Evolutionary conservation across 2,113 vertebrate genomes (phyloP).

Genomic region (Gobiocypris rarus): DNA sequence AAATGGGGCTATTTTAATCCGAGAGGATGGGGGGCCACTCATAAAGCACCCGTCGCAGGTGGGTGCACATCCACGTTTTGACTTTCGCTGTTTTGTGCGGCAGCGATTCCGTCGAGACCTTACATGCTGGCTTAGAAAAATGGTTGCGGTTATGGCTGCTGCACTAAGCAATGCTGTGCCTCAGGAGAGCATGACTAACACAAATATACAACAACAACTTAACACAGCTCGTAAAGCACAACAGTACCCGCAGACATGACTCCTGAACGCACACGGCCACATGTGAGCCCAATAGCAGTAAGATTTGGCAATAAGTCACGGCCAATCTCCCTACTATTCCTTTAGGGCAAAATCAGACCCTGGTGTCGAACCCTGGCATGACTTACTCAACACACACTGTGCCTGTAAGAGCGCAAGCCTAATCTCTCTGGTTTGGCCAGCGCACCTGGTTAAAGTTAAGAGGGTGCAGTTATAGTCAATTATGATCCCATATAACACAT

Average conservation of each 20-base stretch:
- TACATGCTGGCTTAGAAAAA: constrained; percentile 50
- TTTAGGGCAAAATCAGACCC: constrained; percentile 47
- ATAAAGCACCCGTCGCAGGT: constrained; percentile 67
- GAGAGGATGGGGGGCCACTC: constrained; percentile 51
- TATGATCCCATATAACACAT: constrained; percentile 79
- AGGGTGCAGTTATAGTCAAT: constrained; percentile 80
- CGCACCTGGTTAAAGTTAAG: constrained; percentile 81
- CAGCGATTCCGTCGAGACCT: constrained; percentile 49
- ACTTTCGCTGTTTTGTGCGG: constrained; percentile 26
- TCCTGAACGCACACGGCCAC: constrained; percentile 50
- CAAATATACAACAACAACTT: constrained; percentile 57
- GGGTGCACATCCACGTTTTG: constrained; percentile 61
- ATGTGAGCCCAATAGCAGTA: constrained; percentile 49
- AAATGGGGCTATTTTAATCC: constrained; percentile 73
- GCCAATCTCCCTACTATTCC: constrained; percentile 54
- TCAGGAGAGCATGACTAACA: constrained; percentile 56
- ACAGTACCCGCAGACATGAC: constrained; percentile 46
- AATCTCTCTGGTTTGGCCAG: constrained; percentile 76
- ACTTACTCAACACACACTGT: constrained; percentile 51
- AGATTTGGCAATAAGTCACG: constrained; percentile 54
- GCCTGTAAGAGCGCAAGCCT: constrained; percentile 69
- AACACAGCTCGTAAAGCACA: constrained; percentile 54
- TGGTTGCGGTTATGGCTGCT: constrained; percentile 43
- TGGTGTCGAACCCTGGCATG: constrained; percentile 48
- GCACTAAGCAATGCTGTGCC: constrained; percentile 44